Percentiles rank a stretch among this genome's conserved stretches.
These are phyloP conservation scores for Theocolax elegans DNA, from an alignment of 1,140 invertebrate genomes.

Conservation along the genomic window DNA sequence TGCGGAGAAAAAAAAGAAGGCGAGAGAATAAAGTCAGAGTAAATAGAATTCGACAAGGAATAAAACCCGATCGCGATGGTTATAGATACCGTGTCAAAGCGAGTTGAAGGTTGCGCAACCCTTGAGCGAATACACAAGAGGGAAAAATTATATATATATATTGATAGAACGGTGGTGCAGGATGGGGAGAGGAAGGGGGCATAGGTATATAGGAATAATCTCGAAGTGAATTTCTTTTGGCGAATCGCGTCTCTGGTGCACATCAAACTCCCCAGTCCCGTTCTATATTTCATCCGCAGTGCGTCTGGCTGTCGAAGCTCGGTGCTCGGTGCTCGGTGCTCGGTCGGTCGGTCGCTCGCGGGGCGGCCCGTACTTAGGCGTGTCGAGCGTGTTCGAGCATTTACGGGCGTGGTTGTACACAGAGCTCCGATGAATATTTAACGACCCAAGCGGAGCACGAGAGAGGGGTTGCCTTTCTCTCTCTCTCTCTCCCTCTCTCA, in stretches of 20 bases:
- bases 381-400: constrained; percentile 58
- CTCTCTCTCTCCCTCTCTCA: not conserved
- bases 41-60: too few relatives aligned
- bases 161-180: too few relatives aligned
- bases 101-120: not conserved
- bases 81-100: too few relatives aligned
- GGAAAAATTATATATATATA: too few relatives aligned
- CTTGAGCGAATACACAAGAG: too few relatives aligned
- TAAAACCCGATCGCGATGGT: too few relatives aligned
- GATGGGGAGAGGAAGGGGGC: too few relatives aligned
- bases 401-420: constrained; percentile 64
- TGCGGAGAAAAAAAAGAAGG: too few relatives aligned
- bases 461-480: too few relatives aligned
- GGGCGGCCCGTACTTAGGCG: constrained; percentile 2
- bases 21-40: too few relatives aligned
- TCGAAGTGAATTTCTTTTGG: constrained; percentile 34
- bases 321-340: not conserved
- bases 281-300: constrained; percentile 35
- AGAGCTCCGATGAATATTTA: constrained; percentile 61
- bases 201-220: constrained; percentile 15
- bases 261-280: constrained; percentile 13
- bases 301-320: constrained; percentile 27
- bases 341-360: not conserved
- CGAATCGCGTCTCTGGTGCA: constrained; percentile 29
- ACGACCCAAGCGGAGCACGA: too few relatives aligned